These are phyloP conservation scores for Sesamia nonagrioides DNA, from an alignment of 1,140 invertebrate species.

Conservation along the genomic window DNA sequence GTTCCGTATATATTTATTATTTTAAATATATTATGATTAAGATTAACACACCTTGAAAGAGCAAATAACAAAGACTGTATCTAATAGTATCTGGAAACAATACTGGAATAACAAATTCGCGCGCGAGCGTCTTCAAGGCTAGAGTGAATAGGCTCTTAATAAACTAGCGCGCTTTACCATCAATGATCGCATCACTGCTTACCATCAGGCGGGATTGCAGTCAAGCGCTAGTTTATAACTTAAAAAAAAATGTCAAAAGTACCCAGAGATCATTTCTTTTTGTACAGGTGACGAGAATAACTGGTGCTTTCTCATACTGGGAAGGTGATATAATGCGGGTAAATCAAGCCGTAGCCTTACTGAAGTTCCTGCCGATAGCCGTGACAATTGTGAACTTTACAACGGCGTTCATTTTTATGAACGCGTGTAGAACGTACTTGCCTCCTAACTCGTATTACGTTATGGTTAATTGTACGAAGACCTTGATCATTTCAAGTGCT, in stretches of 20 bases:
- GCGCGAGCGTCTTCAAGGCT: too few species aligned
- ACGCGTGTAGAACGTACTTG: constrained; percentile 65
- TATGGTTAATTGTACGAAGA: constrained; percentile 67
- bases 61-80: constrained; percentile 9
- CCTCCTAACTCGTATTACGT: constrained; percentile 53
- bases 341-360: constrained; percentile 69
- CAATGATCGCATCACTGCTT: too few species aligned
- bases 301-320: constrained; percentile 74
- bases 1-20: too few species aligned
- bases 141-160: too few species aligned
- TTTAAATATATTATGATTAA: neutral
- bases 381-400: constrained; percentile 73
- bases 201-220: too few species aligned
- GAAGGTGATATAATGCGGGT: constrained; percentile 78
- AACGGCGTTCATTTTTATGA: constrained; percentile 70
- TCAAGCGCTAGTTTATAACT: too few species aligned
- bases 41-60: neutral
- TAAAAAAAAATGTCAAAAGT: constrained; percentile 25
- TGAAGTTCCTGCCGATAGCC: constrained; percentile 77
- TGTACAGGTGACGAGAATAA: constrained; percentile 71
- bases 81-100: constrained; percentile 11
- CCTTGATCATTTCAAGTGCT: constrained; percentile 57
- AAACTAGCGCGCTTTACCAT: too few species aligned
- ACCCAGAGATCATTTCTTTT: neutral
- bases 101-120: too few species aligned